These are phyloP conservation scores for Martes martes DNA, from an alignment of 2,113 vertebrate species.

Conservation along the genomic window DNA sequence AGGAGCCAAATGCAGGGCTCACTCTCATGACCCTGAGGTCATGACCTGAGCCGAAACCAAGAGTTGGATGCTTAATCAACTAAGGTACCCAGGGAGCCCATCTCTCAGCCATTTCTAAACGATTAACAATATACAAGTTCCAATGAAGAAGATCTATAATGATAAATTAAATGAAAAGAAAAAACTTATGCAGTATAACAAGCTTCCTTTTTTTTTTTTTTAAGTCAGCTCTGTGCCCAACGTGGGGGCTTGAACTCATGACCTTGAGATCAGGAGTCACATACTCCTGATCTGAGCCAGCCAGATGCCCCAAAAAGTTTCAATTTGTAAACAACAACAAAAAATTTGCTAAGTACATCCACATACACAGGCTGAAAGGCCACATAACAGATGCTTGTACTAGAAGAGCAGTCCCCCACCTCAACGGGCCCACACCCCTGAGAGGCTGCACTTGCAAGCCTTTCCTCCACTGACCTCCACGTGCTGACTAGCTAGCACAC, in stretches of 20 bases:
- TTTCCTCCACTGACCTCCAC: background rate
- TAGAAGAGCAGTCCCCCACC: background rate
- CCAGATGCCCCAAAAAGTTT: background rate
- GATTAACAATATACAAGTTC: background rate
- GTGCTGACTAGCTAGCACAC: background rate
- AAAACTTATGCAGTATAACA: background rate
- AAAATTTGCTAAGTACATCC: background rate
- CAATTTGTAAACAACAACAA: background rate
- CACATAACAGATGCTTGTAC: background rate
- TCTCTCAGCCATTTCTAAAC: background rate
- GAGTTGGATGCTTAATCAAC: background rate
- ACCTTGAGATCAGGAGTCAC: background rate
- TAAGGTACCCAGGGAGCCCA: background rate
- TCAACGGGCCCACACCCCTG: rapidly evolving
- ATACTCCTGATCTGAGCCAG: background rate
- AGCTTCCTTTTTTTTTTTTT: background rate
- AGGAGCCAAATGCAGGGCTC: background rate
- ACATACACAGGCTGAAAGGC: background rate
- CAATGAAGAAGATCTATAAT: background rate
- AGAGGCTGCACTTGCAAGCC: rapidly evolving
- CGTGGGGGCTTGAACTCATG: background rate
- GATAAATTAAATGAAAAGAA: background rate
- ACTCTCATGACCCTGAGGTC: background rate
- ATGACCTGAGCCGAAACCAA: background rate
- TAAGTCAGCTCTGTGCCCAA: background rate